These are phyloP conservation scores for Clupea harengus DNA, from an alignment of 2,113 vertebrate genomes.

Conservation along the genomic window DNA sequence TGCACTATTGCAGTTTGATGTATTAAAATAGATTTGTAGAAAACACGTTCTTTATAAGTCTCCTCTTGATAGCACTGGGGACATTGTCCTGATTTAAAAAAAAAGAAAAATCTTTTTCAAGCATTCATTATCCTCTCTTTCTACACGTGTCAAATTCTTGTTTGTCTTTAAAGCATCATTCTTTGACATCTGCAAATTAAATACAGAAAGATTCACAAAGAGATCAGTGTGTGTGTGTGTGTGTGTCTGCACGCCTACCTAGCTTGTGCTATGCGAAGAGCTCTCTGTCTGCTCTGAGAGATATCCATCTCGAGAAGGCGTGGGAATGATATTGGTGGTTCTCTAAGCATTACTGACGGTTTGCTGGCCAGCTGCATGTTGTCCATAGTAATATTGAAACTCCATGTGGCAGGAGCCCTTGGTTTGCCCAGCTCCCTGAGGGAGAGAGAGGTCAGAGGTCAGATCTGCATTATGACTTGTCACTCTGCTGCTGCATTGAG, in stretches of 20 bases:
- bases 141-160: background rate
- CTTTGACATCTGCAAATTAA: background rate
- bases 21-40: constrained; percentile 14
- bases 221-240: background rate
- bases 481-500: no score
- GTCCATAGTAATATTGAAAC: background rate
- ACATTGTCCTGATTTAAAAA: background rate
- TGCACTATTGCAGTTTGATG: background rate
- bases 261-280: background rate
- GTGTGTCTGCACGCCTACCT: background rate
- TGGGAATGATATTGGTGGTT: background rate
- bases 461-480: background rate
- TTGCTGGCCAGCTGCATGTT: constrained; percentile 1
- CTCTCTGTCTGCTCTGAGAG: background rate
- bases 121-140: background rate
- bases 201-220: background rate
- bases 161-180: background rate
- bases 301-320: background rate
- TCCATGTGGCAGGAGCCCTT: background rate
- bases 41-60: background rate
- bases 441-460: background rate
- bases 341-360: background rate
- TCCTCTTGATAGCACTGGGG: background rate
- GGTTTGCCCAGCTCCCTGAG: background rate
- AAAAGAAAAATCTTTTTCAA: background rate